Evolutionary conservation across 2,888 invertebrate genomes (phyloP), one percentile per base, ranked within the genome.

Genomic region (Dasysyrphus albostriatus): DNA sequence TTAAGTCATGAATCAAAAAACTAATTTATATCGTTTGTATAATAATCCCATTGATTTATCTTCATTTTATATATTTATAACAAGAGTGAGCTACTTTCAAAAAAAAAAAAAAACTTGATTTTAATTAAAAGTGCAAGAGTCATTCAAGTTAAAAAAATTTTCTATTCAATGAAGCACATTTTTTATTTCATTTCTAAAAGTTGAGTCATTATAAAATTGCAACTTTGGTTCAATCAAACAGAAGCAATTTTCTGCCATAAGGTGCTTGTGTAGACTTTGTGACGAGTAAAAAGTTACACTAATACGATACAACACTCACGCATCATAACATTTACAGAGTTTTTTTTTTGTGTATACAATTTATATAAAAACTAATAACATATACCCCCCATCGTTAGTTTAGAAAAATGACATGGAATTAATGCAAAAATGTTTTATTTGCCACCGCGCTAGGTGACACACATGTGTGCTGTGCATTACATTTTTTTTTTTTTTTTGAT

Each of bases 391-490:
- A 77, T 80, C 72, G 65, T 65, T 74, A 10, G 16, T 34, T 34
- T 34, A 34, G 29, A n/a, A 63, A 82, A 76, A 75, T 87, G 78
- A 87, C 87, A 75, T 82, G 75, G 7, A 82, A 79, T 75, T 82
- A 78, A 82, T 87, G 82, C 78, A 87, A 87, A 85, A 87, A 87
- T 79, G 78, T 79, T 79, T 87, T 75, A 78, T 78, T 85, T 87
- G 85, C 74, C 88, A 85, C 88, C 85, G 76, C 6, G 51, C 73
- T 80, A 88, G 87, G 88, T 88, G 89, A 89, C 89, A 89, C 89
- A 89, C 42, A 61, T 61, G 24, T 89, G 89, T 88, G 88, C 87
- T 61, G 84, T 61, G 84, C 74, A 75, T 88, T 84, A 74, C 81
- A 78, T 78, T 85, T 81, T 78, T 19, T 34, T 63, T 73, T 81